Base-by-base conservation (phyloP, 2,888 invertebrate species). In the Apamea sordens region DNA sequence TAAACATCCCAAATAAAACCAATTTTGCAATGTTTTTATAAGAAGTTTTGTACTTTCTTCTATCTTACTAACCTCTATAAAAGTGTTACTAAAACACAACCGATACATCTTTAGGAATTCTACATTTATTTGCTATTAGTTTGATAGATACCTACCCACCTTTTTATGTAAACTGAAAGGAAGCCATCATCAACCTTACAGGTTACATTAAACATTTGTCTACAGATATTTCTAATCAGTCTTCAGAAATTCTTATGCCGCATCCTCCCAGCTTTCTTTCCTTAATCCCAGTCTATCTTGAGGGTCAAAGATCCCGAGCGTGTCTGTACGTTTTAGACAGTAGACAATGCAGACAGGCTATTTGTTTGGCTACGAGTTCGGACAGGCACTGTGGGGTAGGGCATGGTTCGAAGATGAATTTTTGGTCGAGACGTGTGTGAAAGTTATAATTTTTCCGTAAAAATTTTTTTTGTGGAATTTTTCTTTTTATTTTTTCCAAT, bases 241-340 rank as follows among this genome's bases (percentile, higher is more conserved):
- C 41, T 41, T 41, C 41, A 41, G 41, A 56, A 61, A 61, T 28
- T 21, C 28, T 6, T 13, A 77, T 90, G 67, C 88, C 92, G 53
- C 77, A 78, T 92, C 91, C 89, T 88, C 50, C 18, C 0, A 3
- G 28, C 21, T 4, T 59, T 28, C 2, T 13, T 63, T 75, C 72
- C 7, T 41, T 44, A 53, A 69, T 88, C 77, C 53, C 24, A 7
- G 86, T 84, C 65, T 77, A 86, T 88, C 88, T 88, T 91, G 89
- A 91, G 93, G 93, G 93, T 93, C 93, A 93, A 93, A 93, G 93
- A 92, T 93, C 93, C 91, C 91, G 89, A 89, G 86, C 87, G 86
- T 88, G 90, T 88, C 90, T 89, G 84, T 85, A 90, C 88, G 89
- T 90, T 92, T 90, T 87, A 88, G 87, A 83, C 83, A 61, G 71